Percentiles rank a stretch among this genome's conserved stretches.
Conservation (phyloP, 2,113 vertebrate species). For the Larimichthys crocea region DNA sequence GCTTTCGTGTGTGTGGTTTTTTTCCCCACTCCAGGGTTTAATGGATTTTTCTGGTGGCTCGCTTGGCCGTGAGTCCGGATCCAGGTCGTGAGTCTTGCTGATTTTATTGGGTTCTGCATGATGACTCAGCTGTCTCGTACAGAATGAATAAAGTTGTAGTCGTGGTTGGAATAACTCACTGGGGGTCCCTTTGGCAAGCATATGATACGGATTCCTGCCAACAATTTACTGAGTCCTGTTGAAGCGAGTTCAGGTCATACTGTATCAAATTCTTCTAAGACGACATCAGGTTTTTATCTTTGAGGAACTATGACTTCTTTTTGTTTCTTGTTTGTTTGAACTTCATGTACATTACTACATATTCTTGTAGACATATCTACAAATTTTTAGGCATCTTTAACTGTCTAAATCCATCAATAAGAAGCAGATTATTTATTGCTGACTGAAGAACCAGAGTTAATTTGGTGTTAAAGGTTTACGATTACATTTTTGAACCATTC, state of each 20-base stretch:
- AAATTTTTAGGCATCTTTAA: neutral
- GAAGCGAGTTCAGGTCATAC: neutral
- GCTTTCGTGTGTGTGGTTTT: neutral
- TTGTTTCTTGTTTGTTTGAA: neutral
- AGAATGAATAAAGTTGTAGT: conserved; percentile 13
- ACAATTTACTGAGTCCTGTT: neutral
- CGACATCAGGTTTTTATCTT: neutral
- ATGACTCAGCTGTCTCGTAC: conserved; percentile 47
- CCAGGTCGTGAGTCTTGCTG: neutral
- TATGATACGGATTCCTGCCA: neutral
- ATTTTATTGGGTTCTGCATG: conserved; percentile 29
- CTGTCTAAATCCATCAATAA: neutral
- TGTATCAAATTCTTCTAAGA: neutral
- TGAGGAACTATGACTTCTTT: neutral
- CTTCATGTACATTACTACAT: neutral
- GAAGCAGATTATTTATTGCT: no score
- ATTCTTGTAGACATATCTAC: neutral
- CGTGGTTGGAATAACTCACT: conserved; percentile 27
- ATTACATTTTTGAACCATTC: no score
- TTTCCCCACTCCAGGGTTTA: conserved; percentile 2
- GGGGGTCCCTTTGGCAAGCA: conserved; percentile 33
- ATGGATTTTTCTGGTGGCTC: neutral
- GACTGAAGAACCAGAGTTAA: no score
- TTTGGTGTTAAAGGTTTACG: no score
- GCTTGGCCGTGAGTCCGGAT: neutral